Evolutionary conservation across 2,888 invertebrate genomes (phyloP), one percentile per base, ranked within the genome.

Genomic region (Dicranocentrus wangi): DNA sequence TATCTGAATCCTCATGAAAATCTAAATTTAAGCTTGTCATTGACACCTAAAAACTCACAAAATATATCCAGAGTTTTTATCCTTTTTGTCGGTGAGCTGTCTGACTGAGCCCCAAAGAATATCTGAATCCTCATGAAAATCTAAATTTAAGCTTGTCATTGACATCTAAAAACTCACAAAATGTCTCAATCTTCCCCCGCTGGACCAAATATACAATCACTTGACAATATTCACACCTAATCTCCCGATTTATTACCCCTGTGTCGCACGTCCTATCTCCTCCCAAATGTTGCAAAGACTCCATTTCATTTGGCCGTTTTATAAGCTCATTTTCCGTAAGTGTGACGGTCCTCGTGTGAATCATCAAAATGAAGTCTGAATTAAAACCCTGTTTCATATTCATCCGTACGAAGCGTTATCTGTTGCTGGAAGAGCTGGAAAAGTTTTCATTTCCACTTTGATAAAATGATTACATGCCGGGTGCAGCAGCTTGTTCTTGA

Each of bases 141-240:
- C n/a, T 10, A 51, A 17, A n/a, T 27, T 58, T 58, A 58, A 58
- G 58, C 28, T 17, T 61, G 61, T 61, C 61, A 61, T 39, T 61
- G 61, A 61, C 32, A 61, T 32, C 39, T 25, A 58, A 58, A 58
- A 58, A 25, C 21, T 58, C 25, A 25, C 58, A 58, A n/a, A n/a
- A 58, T 25, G 58, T 58, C 58, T 58, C 58, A 58, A 58, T 58
- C 58, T 25, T 47, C 47, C 47, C 47, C 32, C 19, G 51, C 32
- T 39, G 39, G 39, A 39, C n/a, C 47, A 47, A 17, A 47, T 47
- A 25, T 51, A n/a, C 51, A 19, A 1, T 58, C 58, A 61, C 19
- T 61, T 28, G 39, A 61, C 61, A 28, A 39, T 61, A 39, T 61
- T 61, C 61, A 61, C 61, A 61, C 61, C 61, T 61, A 61, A 61